Evolutionary conservation across 2,797 vertebrate genomes (phyloP), one percentile per base, ranked within the genome.

Genomic region (Myripristis jacobus): DNA sequence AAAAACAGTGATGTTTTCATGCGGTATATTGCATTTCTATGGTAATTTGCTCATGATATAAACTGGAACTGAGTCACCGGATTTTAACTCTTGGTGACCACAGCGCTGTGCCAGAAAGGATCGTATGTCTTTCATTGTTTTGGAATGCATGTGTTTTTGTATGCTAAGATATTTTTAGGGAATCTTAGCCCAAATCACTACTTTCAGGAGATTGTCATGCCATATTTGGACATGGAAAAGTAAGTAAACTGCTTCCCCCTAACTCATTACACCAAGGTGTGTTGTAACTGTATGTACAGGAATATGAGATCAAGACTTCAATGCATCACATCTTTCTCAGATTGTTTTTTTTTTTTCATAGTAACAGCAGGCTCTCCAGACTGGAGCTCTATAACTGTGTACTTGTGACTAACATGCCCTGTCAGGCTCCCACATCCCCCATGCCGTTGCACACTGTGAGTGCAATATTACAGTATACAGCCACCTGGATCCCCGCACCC

Each of bases 401-500:
- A 84, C 82, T 85, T 72, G 80, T 83, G 86, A 89, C 84, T 85
- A 86, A 83, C 75, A 77, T 70, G 77, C 63, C 77, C 77, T 77
- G 67, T 65, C 71, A 75, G 68, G 80, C 80, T 60, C 74, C 78
- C 74, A 75, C 74, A 71, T 73, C 70, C 79, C 66, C 75, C 59
- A 27, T 72, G 82, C 80, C 84, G 89, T 89, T 89, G 74, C 87
- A 78, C 80, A 73, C 73, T 54, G 74, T 79, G 73, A 79, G 87
- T 73, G 87, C 73, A 89, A 67, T 83, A 86, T 91, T 87, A 88
- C 79, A 88, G 66, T 81, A 80, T 74, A 48, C 66, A 65, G 74
- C 91, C 88, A 91, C 89, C 90, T 90, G 88, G 91, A 86, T 71
- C 83, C 81, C 22, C 16, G 83, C 84, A 80, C 83, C 83, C 82